Conservation (phyloP, 2,888 invertebrate species). For the Stenoptilia bipunctidactyla region DNA sequence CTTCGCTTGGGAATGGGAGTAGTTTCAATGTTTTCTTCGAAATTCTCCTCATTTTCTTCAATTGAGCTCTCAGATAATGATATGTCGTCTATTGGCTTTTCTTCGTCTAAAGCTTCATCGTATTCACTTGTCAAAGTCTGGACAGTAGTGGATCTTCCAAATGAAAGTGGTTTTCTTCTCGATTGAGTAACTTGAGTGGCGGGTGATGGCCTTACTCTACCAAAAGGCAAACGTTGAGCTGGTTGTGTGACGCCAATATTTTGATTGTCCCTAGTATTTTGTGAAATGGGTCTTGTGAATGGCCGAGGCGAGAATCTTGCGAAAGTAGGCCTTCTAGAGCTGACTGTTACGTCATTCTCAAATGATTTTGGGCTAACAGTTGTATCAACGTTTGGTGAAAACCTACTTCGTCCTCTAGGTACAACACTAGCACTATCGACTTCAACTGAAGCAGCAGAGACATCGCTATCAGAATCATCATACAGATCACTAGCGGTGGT, state of each 20-base stretch:
- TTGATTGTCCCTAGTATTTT: conserved; percentile 18
- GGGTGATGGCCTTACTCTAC: conserved; percentile 30
- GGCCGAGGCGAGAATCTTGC: conserved; percentile 56
- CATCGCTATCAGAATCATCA: conserved; percentile 35
- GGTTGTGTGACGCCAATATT: conserved; percentile 26
- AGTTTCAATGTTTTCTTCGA: conserved; percentile 25
- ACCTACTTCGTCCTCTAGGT: conserved; percentile 48
- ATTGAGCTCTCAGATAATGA: conserved; percentile 61
- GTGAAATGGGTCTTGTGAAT: conserved; percentile 31
- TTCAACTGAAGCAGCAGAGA: conserved; percentile 52
- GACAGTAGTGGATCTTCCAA: conserved; percentile 34
- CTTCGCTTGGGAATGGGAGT: conserved; percentile 24
- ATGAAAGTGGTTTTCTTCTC: conserved; percentile 39
- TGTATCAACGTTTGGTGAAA: conserved; percentile 34
- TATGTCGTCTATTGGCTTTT: conserved; percentile 46
- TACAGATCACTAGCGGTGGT: conserved; percentile 27
- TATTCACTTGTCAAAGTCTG: conserved; percentile 24
- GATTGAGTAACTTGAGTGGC: conserved; percentile 22
- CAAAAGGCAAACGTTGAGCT: conserved; percentile 36
- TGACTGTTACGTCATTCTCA: conserved; percentile 22
- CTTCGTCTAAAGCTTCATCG: conserved; percentile 40
- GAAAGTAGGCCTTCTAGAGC: conserved; percentile 40
- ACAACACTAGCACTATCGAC: conserved; percentile 35
- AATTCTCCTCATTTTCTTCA: conserved; percentile 50
- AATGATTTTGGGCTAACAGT: conserved; percentile 18